Percentiles rank a stretch among this genome's conserved stretches.
Evolutionary conservation across 1,140 invertebrate species (phyloP).

Genomic region (Wiebesia pumilae): DNA sequence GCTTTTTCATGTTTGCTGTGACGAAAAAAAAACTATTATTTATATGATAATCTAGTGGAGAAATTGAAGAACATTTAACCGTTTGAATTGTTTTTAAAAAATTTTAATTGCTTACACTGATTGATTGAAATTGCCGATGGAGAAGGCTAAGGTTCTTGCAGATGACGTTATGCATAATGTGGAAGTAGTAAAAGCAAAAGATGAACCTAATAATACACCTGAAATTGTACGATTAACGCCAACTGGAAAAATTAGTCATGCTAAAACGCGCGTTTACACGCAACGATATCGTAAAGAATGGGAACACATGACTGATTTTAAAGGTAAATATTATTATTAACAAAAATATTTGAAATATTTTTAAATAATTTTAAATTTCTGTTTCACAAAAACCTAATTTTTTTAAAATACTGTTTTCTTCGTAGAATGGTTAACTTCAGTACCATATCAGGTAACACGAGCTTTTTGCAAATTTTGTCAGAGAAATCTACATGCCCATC

Average conservation of each 20-base stretch:
- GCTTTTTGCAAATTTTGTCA: conserved; percentile 78
- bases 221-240: conserved; percentile 63
- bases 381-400: neutral
- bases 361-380: neutral
- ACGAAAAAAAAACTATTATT: conserved; percentile 47
- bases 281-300: conserved; percentile 78
- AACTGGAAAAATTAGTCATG: conserved; percentile 73
- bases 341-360: conserved; percentile 4
- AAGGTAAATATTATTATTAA: conserved; percentile 65
- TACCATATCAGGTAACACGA: conserved; percentile 74
- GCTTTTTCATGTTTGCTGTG: neutral
- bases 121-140: conserved; percentile 14
- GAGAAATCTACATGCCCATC: conserved; percentile 78
- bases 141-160: neutral
- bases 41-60: conserved; percentile 28
- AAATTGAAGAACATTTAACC: conserved; percentile 7
- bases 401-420: conserved; percentile 29
- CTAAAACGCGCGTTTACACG: conserved; percentile 75
- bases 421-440: conserved; percentile 76
- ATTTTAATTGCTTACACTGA: neutral
- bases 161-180: conserved; percentile 45
- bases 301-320: conserved; percentile 77
- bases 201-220: conserved; percentile 3
- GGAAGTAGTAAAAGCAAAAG: conserved; percentile 54
- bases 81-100: conserved; percentile 7